Percentiles rank a stretch among this genome's conserved stretches.
These are phyloP conservation scores for Idaea straminata DNA, from an alignment of 2,888 invertebrate genomes.

Conservation along the genomic window DNA sequence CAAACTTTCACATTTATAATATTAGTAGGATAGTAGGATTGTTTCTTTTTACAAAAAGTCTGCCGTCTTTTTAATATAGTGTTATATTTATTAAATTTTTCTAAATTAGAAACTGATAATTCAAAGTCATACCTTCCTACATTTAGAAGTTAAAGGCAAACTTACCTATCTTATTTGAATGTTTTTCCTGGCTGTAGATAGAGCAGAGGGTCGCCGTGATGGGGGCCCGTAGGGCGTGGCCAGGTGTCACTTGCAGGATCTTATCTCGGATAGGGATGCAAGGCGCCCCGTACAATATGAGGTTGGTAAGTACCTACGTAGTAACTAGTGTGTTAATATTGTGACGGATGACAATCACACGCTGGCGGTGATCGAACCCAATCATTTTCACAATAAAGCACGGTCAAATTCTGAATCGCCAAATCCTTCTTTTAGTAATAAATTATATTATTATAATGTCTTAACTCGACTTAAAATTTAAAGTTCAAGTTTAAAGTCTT, in stretches of 20 bases:
- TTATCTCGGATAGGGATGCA: constrained; percentile 60
- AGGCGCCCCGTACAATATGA: constrained; percentile 28
- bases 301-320: background rate
- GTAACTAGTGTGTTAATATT: background rate
- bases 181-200: constrained; percentile 17
- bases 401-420: no score
- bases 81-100: no score
- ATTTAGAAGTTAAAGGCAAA: constrained; percentile 3
- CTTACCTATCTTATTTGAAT: constrained; percentile 1
- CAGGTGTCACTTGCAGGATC: constrained; percentile 75
- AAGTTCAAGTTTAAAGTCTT: no score
- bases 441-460: no score
- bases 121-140: background rate
- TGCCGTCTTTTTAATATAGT: no score
- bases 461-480: no score
- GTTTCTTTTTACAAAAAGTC: no score
- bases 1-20: no score
- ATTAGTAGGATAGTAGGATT: no score
- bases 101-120: no score
- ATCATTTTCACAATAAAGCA: background rate
- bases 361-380: background rate
- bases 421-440: no score
- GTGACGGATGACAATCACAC: background rate
- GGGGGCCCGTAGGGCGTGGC: constrained; percentile 66
- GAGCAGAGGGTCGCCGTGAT: constrained; percentile 38